Percentiles rank a stretch among this genome's conserved stretches.
phyloP scores from a whole-genome alignment of 2,797 vertebrate species.

The Lutjanus argentimaculatus region DNA sequence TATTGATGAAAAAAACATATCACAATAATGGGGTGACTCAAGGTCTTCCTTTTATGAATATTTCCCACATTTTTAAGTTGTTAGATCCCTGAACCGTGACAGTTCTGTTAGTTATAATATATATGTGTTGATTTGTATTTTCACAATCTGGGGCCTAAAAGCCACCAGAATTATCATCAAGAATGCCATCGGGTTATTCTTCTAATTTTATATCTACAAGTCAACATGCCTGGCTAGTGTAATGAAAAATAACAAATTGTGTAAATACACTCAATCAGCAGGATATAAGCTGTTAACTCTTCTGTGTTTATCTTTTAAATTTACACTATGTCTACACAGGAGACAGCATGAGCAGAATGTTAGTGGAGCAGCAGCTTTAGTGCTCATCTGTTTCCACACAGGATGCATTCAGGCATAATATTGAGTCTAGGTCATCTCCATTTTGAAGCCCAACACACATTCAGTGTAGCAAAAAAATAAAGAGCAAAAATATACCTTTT shows the following conservation, averaged over 20 bases:
- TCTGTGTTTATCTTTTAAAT: not conserved
- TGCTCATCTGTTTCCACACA: not conserved
- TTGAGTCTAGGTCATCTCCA: not conserved
- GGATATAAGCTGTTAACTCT: not conserved
- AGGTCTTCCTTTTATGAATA: not conserved
- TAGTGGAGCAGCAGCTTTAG: not conserved
- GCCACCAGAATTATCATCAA: no score
- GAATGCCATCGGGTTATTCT: not conserved
- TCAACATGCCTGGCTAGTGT: not conserved
- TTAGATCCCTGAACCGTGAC: not conserved
- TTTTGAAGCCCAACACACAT: not conserved
- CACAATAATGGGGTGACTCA: no score
- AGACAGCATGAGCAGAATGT: not conserved
- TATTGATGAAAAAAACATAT: not conserved
- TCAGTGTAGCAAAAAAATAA: not conserved
- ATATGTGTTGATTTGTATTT: not conserved
- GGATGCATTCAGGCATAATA: not conserved
- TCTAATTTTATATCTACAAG: no score
- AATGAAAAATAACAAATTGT: not conserved
- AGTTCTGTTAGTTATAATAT: not conserved
- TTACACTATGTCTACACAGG: not conserved
- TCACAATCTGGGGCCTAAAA: not conserved
- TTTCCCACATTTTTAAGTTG: not conserved
- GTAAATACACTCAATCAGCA: not conserved
- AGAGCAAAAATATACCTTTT: not conserved